A percentile compares a stretch with the other conserved stretches of the same genome.
Conservation (phyloP, 2,113 vertebrate species). For the Naja naja region DNA sequence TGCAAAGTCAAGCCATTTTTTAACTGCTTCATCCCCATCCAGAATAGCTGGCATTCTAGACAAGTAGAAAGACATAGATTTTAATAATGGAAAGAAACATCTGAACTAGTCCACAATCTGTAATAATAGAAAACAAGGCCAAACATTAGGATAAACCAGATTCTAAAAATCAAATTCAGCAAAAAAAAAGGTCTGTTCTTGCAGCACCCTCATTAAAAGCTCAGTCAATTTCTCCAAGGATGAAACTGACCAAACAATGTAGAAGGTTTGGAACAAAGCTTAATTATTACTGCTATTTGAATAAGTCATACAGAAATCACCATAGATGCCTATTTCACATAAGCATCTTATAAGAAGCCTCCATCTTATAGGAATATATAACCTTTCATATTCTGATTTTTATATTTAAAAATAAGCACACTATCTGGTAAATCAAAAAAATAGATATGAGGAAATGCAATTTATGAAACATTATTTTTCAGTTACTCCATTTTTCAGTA, state of each 20-base stretch:
- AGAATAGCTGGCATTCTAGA: constrained; percentile 93
- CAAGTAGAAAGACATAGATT: background rate
- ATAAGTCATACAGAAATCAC: background rate
- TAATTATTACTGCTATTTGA: accelerated
- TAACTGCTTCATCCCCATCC: constrained; percentile 88
- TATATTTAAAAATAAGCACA: background rate
- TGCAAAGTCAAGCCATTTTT: constrained; percentile 89
- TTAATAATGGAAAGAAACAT: background rate
- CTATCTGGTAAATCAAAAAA: background rate
- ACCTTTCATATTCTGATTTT: accelerated
- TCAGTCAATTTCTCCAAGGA: constrained; percentile 14
- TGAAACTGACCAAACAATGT: background rate
- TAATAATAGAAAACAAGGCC: background rate
- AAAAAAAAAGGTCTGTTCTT: background rate
- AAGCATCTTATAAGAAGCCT: background rate
- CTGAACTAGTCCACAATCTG: background rate
- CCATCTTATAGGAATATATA: background rate
- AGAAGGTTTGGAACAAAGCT: background rate
- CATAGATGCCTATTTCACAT: background rate
- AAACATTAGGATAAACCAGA: background rate
- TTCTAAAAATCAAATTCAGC: background rate
- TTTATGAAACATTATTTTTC: accelerated
- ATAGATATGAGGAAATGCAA: background rate
- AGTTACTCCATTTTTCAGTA: background rate
- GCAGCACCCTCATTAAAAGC: accelerated